These are phyloP conservation scores for Acanthurus lineatus DNA, from an alignment of 2,797 vertebrate genomes.

Conservation along the genomic window DNA sequence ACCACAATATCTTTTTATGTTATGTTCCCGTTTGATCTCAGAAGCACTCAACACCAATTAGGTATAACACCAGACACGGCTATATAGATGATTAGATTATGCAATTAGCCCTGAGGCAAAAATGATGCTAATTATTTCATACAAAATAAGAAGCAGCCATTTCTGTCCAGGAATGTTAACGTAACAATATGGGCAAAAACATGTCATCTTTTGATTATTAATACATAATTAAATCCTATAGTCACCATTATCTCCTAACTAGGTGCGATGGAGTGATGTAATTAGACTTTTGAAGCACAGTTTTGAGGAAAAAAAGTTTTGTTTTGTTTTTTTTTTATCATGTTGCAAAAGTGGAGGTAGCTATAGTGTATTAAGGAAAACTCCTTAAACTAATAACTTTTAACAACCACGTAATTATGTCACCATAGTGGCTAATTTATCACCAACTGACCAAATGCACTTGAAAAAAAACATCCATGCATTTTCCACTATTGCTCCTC, in stretches of 20 bases:
- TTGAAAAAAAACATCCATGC: background rate
- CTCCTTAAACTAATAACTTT: background rate
- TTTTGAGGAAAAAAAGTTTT: too few species aligned
- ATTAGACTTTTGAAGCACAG: background rate
- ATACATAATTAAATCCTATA: conserved; percentile 1
- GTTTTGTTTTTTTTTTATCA: background rate
- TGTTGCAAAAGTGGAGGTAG: background rate
- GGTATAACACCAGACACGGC: conserved; percentile 16
- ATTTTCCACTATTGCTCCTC: background rate
- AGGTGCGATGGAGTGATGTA: background rate
- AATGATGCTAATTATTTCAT: conserved; percentile 34
- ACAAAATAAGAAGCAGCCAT: conserved; percentile 21
- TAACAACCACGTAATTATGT: conserved; percentile 1
- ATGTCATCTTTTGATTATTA: background rate
- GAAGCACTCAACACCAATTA: conserved; percentile 57
- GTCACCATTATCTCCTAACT: background rate
- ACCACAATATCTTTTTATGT: conserved; percentile 14
- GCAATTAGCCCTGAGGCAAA: conserved; percentile 33
- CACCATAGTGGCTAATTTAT: background rate
- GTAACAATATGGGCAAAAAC: conserved; percentile 5
- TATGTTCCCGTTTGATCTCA: conserved; percentile 41
- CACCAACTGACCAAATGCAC: background rate
- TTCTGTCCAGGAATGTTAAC: background rate
- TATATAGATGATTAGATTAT: conserved; percentile 55
- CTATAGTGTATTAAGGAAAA: background rate